Conservation (phyloP, 2,797 vertebrate genomes). For the Scomberomorus guttatus region DNA sequence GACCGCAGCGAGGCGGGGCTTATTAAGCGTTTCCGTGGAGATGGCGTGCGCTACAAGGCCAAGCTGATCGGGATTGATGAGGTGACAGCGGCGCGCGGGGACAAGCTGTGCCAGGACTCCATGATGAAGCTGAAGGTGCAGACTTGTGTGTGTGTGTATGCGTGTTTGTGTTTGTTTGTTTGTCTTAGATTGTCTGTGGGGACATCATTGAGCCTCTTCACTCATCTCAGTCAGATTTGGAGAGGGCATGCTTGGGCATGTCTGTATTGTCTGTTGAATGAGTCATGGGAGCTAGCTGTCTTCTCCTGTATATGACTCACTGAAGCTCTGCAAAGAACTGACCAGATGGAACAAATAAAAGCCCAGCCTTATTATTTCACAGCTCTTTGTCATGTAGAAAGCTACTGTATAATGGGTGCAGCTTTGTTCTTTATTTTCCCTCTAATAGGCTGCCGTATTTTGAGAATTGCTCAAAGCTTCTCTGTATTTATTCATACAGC, state of each 20-base stretch:
- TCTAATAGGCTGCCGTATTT: constrained; percentile 52
- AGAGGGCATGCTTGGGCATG: constrained; percentile 53
- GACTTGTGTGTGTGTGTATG: constrained; percentile 29
- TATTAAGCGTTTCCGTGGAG: constrained; percentile 98
- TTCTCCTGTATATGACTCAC: constrained; percentile 65
- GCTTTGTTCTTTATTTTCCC: constrained; percentile 25
- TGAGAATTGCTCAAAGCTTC: constrained; percentile 47
- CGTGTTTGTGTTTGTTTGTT: constrained; percentile 24
- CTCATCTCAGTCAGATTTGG: constrained; percentile 64
- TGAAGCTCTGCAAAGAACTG: constrained; percentile 50
- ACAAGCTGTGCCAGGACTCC: constrained; percentile 99
- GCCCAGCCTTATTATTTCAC: constrained; percentile 40
- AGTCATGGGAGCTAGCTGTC: constrained; percentile 71
- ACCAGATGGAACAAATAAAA: constrained; percentile 63
- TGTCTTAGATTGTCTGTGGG: background rate
- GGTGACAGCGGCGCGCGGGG: constrained; percentile 96
- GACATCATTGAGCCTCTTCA: constrained; percentile 56
- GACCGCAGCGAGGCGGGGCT: constrained; percentile 97
- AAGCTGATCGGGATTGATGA: constrained; percentile 98
- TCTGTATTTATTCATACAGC: constrained; percentile 35
- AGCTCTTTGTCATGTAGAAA: constrained; percentile 29
- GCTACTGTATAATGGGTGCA: constrained; percentile 32
- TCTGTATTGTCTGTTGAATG: constrained; percentile 63
- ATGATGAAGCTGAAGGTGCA: constrained; percentile 99
- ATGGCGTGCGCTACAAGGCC: constrained; percentile 97